Percentiles rank a stretch among this genome's conserved stretches.
These are phyloP conservation scores for Luscinia luscinia DNA, from an alignment of 2,797 vertebrate species.

Conservation along the genomic window DNA sequence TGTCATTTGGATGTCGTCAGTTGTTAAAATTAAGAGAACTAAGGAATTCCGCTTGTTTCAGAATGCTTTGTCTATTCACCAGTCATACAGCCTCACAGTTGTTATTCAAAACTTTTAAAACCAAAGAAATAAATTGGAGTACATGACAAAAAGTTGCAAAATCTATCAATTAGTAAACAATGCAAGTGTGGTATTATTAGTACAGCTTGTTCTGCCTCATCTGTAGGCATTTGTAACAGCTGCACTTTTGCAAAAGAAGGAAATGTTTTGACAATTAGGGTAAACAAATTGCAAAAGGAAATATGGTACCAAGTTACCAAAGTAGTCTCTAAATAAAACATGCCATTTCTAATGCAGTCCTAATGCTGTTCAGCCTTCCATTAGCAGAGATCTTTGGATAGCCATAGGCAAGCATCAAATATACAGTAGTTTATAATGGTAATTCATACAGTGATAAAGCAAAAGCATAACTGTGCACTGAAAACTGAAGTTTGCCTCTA, in stretches of 20 bases:
- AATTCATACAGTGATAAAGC: constrained; percentile 25
- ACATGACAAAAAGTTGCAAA: background rate
- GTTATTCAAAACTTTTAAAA: background rate
- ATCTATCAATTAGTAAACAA: background rate
- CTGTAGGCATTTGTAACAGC: constrained; percentile 26
- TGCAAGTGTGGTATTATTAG: background rate
- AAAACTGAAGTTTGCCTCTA: constrained; percentile 44
- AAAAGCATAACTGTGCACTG: constrained; percentile 20
- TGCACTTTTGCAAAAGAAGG: constrained; percentile 52
- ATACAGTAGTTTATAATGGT: constrained; percentile 57
- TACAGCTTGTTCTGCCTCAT: background rate
- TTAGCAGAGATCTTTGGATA: constrained; percentile 47
- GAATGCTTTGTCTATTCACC: background rate
- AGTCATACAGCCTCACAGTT: background rate
- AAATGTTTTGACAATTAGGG: constrained; percentile 72
- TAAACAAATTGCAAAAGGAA: constrained; percentile 75
- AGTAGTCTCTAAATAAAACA: constrained; percentile 74
- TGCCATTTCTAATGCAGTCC: constrained; percentile 69
- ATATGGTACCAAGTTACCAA: constrained; percentile 60
- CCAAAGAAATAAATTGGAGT: background rate
- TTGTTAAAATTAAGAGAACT: background rate
- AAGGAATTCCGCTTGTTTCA: background rate
- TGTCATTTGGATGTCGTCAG: background rate
- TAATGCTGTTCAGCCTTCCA: constrained; percentile 46
- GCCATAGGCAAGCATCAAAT: constrained; percentile 65